Evolutionary conservation across 2,113 vertebrate species (phyloP).

Genomic region (Oryzias melastigma): DNA sequence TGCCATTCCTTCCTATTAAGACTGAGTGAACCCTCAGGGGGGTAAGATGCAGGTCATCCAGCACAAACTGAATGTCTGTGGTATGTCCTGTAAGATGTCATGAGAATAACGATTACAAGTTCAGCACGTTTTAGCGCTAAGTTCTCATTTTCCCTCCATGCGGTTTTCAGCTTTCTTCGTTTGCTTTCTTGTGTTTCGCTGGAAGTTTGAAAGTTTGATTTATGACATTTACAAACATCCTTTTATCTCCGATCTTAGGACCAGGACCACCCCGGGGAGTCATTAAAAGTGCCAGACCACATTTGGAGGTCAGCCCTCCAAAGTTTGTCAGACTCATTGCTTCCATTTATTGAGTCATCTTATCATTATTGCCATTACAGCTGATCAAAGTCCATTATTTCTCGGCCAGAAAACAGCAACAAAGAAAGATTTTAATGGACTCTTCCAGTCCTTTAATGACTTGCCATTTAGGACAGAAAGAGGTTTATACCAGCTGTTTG

Average conservation of each 20-base stretch:
- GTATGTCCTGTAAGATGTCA: constrained; percentile 55
- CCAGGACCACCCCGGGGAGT: constrained; percentile 54
- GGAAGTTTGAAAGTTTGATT: constrained; percentile 31
- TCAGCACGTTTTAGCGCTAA: not conserved
- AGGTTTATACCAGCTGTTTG: constrained; percentile 67
- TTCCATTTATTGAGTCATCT: constrained; percentile 48
- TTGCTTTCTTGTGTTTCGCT: constrained; percentile 1
- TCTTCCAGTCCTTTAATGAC: constrained; percentile 51
- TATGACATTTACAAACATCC: constrained; percentile 26
- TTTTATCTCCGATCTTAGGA: constrained; percentile 25
- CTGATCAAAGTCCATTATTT: constrained; percentile 51
- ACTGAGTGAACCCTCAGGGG: constrained; percentile 58
- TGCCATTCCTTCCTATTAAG: constrained; percentile 61
- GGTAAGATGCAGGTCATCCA: constrained; percentile 55
- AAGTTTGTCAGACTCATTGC: constrained; percentile 54
- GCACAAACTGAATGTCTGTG: constrained; percentile 57
- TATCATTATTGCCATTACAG: constrained; percentile 64
- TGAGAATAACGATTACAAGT: constrained; percentile 19
- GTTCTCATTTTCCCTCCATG: not conserved
- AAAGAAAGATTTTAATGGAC: constrained; percentile 40
- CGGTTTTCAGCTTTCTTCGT: constrained; percentile 10
- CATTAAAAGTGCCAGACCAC: constrained; percentile 30
- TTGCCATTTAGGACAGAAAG: constrained; percentile 15
- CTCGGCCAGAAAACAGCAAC: constrained; percentile 40
- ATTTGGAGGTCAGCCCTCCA: constrained; percentile 39